Evolutionary conservation across 2,113 vertebrate species (phyloP).

Genomic region (Oryzias melastigma): DNA sequence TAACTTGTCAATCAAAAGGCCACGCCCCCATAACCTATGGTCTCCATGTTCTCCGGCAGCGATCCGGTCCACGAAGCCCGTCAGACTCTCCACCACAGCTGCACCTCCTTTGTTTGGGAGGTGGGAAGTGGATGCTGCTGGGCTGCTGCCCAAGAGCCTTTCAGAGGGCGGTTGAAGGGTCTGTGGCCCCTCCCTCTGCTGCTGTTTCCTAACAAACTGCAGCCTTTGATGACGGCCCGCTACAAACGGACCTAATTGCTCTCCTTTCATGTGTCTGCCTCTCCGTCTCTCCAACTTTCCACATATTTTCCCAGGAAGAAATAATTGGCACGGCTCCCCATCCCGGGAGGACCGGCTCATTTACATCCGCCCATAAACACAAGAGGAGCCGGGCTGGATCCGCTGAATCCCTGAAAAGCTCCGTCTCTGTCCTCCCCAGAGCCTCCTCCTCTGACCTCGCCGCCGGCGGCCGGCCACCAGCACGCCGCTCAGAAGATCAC

Average conservation of each 20-base stretch:
- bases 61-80: too few relatives aligned
- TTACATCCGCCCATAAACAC: conserved; percentile 52
- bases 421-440: conserved; percentile 20
- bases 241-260: conserved; percentile 33
- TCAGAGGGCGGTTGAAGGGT: conserved; percentile 3
- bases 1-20: too few relatives aligned
- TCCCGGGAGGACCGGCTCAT: conserved; percentile 59
- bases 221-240: conserved; percentile 34
- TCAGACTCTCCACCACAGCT: too few relatives aligned
- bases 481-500: not conserved
- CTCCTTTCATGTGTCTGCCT: conserved; percentile 40
- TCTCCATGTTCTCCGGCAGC: too few relatives aligned
- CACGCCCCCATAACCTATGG: too few relatives aligned
- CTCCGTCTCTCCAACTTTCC: conserved; percentile 32
- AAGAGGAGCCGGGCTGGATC: conserved; percentile 5
- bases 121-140: not conserved
- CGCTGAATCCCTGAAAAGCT: conserved; percentile 1
- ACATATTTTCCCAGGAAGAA: conserved; percentile 58
- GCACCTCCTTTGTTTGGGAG: too few relatives aligned
- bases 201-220: conserved; percentile 31
- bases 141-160: conserved; percentile 32
- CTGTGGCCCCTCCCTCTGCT: not conserved
- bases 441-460: conserved; percentile 5
- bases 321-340: conserved; percentile 60
- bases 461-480: conserved; percentile 21